Evolutionary conservation across 2,888 invertebrate genomes (phyloP).

Genomic region (Cheilosia impressa): DNA sequence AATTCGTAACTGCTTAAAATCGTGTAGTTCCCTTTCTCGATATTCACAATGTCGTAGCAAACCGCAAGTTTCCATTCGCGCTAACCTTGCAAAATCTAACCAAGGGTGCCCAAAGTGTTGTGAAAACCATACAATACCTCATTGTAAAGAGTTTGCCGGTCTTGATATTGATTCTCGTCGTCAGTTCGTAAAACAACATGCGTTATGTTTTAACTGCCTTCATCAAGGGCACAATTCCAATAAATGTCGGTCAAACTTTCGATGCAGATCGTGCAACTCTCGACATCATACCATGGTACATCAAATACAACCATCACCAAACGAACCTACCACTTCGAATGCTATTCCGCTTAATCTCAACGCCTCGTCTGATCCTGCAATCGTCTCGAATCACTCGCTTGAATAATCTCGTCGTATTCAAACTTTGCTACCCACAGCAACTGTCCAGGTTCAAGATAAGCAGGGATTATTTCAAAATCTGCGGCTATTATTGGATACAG

Average conservation of each 20-base stretch:
- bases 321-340: neutral
- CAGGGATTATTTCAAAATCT: conserved; percentile 4
- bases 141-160: neutral
- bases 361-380: neutral
- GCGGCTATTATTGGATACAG: conserved; percentile 6
- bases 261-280: neutral
- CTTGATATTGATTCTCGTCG: neutral
- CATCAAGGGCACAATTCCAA: conserved; percentile 4
- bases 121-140: neutral
- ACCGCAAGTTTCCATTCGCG: neutral
- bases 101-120: neutral
- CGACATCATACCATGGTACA: conserved; percentile 34
- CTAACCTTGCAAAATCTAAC: neutral
- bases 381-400: conserved; percentile 2
- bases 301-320: neutral
- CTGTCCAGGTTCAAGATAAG: conserved; percentile 17
- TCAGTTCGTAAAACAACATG: neutral
- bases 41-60: neutral
- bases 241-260: conserved; percentile 11
- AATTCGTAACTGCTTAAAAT: neutral
- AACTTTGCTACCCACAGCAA: conserved; percentile 8
- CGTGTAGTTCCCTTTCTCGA: neutral
- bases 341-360: neutral
- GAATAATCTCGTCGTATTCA: neutral
- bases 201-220: conserved; percentile 30